Evolutionary conservation across 2,113 vertebrate genomes (phyloP).

Genomic region (Lepus timidus): DNA sequence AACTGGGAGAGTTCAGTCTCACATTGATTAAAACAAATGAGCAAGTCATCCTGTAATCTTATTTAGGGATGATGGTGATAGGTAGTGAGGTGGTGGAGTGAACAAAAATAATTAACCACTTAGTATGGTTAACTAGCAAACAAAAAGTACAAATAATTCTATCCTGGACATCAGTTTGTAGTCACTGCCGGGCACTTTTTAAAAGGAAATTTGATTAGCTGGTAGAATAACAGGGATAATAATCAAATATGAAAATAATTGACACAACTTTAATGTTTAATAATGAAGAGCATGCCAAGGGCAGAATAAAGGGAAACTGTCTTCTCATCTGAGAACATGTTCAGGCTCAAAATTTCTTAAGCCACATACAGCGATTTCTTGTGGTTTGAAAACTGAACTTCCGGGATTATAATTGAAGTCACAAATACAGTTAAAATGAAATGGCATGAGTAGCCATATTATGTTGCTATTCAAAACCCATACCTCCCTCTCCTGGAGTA

Average conservation of each 20-base stretch:
- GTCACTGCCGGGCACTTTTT: conserved; percentile 74
- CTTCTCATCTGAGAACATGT: conserved; percentile 68
- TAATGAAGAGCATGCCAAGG: conserved; percentile 82
- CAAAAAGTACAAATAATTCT: conserved; percentile 83
- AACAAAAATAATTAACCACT: conserved; percentile 82
- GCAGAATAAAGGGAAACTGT: conserved; percentile 81
- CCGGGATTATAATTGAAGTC: conserved; percentile 55
- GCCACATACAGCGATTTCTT: conserved; percentile 69
- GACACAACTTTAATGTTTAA: conserved; percentile 87
- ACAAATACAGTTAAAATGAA: conserved; percentile 76
- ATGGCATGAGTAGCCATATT: conserved; percentile 33
- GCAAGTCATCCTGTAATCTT: conserved; percentile 78
- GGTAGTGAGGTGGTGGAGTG: neutral
- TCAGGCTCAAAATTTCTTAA: conserved; percentile 77
- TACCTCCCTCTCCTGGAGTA: conserved; percentile 62
- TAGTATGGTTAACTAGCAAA: conserved; percentile 80
- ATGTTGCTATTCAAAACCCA: conserved; percentile 62
- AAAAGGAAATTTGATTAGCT: conserved; percentile 82
- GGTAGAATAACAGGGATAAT: conserved; percentile 83
- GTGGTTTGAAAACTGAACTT: conserved; percentile 49
- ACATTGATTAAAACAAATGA: conserved; percentile 85
- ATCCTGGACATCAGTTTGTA: conserved; percentile 67
- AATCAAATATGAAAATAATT: conserved; percentile 85
- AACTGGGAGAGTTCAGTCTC: conserved; percentile 78
- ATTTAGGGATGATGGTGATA: conserved; percentile 54